Evolutionary conservation across 2,797 vertebrate genomes (phyloP), one percentile per base, ranked within the genome.

Genomic region (Darevskia nairensis): DNA sequence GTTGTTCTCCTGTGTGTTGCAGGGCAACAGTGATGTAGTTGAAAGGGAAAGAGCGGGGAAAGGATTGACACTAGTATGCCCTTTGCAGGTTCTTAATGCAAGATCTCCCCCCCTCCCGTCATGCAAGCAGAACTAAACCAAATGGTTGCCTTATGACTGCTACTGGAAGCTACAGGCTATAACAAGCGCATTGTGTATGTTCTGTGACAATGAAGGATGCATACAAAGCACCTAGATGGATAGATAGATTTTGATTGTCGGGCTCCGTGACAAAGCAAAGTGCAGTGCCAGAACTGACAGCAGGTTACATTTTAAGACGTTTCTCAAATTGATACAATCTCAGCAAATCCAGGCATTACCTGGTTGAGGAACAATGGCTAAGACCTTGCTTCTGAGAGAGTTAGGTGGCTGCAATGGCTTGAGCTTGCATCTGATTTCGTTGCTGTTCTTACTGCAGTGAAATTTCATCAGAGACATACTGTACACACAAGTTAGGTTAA

Each of bases 1-100:
- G 82, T 80, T 84, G 77, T 84, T 59, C 59, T 90, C 59, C 41
- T 66, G 19, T 68, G 61, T 84, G 81, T 87, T 87, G 84, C 23
- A 84, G 82, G 68, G 85, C 68, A 87, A 75, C 82, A 84, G 32
- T 69, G 77, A 84, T 75, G 61, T 55, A 84, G 61, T 55, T 84
- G 41, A 90, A 85, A 80, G 69, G 23, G 74, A 90, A 87, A 87
- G 86, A 85, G 59, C 69, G 64, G 71, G 39, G 1, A 86, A 86
- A 64, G 15, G 35, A 89, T 80, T 84, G 85, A 55, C 68, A 80
- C 59, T 68, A 25, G 59, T 35, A 89, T 85, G 82, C 68, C 77
- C 83, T 81, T 80, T 89, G 8, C 46, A 88, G 0, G 9, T 69
- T 89, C 17, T 78, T 89, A 89, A 78, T 81, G 69, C 6, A 9